phyloP scores from a whole-genome alignment of 2,113 vertebrate species.

The Gadus macrocephalus region DNA sequence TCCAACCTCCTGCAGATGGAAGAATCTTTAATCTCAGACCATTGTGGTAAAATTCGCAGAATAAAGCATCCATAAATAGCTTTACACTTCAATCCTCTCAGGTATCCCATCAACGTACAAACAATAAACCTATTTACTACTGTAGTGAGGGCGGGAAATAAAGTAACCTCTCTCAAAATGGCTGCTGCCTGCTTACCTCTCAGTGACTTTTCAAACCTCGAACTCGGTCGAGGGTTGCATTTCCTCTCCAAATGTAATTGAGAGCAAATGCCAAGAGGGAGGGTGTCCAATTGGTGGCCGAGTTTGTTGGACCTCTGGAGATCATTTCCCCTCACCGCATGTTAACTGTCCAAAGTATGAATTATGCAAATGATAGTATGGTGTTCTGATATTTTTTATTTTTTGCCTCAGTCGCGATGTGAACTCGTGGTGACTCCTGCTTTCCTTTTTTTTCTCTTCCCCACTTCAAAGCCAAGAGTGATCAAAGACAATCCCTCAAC shows the following conservation, averaged over 20 bases:
- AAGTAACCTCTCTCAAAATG: too few species aligned
- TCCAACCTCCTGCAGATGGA: too few species aligned
- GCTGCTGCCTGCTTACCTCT: too few species aligned
- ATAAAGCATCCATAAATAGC: too few species aligned
- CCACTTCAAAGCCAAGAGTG: constrained; percentile 79
- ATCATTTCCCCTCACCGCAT: constrained; percentile 50
- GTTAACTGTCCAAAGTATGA: constrained; percentile 44
- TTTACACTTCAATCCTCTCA: too few species aligned
- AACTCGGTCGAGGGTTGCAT: too few species aligned
- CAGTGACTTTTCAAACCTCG: too few species aligned
- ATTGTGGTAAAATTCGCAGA: too few species aligned
- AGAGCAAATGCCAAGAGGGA: not conserved
- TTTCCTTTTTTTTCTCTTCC: constrained; percentile 55
- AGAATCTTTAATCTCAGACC: too few species aligned
- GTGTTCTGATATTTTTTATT: not conserved
- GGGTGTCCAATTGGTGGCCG: constrained; percentile 10
- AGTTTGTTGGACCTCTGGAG: constrained; percentile 54
- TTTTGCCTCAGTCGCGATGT: constrained; percentile 60
- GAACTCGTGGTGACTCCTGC: constrained; percentile 73
- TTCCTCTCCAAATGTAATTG: not conserved
- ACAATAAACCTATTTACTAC: too few species aligned
- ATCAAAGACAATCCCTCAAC: constrained; percentile 81
- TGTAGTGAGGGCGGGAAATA: too few species aligned
- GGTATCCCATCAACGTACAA: too few species aligned
- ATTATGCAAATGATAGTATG: not conserved